phyloP scores from a whole-genome alignment of 2,888 invertebrate species.

The Ophion ellenae region DNA sequence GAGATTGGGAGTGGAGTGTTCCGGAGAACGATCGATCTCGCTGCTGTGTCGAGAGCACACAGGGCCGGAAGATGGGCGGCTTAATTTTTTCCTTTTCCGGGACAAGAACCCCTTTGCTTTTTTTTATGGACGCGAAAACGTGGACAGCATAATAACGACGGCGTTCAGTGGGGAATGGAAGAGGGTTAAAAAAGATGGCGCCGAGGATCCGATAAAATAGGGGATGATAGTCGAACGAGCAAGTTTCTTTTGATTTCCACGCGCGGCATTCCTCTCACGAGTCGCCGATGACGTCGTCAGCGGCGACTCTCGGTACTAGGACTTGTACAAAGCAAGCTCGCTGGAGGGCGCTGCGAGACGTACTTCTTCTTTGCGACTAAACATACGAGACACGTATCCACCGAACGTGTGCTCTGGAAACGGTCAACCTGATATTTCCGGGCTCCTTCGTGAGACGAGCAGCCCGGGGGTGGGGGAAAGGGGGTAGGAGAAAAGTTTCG shows the following conservation, averaged over 20 bases:
- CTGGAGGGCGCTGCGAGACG: not conserved
- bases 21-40: constrained; percentile 40
- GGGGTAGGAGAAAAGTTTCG: constrained; percentile 43
- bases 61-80: constrained; percentile 6
- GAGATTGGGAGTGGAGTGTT: constrained; percentile 24
- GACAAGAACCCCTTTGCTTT: not conserved
- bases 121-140: constrained; percentile 42
- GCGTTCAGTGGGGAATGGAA: not conserved
- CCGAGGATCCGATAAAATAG: constrained; percentile 8
- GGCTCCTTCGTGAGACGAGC: no score
- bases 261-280: constrained; percentile 34
- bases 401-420: no score
- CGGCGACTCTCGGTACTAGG: not conserved
- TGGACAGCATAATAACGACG: constrained; percentile 29
- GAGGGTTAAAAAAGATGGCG: not conserved
- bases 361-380: no score
- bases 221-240: not conserved
- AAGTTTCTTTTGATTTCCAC: constrained; percentile 18
- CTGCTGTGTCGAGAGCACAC: not conserved
- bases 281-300: constrained; percentile 33
- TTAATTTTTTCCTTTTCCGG: constrained; percentile 13
- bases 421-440: no score
- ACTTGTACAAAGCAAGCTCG: not conserved
- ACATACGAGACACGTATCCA: no score
- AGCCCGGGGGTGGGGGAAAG: not conserved